Evolutionary conservation across 2,888 invertebrate genomes (phyloP), one percentile per base, ranked within the genome.

Genomic region (Drosophila mimetica): DNA sequence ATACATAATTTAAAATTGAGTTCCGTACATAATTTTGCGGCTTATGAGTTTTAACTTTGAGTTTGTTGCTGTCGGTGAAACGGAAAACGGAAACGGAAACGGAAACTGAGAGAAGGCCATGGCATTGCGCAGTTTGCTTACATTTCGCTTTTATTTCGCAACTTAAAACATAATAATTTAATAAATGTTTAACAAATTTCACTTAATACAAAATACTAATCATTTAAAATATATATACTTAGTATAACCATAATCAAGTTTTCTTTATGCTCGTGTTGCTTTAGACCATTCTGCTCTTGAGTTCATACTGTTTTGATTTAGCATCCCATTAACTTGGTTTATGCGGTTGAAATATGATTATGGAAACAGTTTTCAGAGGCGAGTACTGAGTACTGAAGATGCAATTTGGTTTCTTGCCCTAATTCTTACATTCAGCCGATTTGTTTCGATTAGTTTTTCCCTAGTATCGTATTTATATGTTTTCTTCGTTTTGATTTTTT

Each of bases 181-280:
- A 82, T 88, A 82, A 82, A 88, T 86, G 88, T 83, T 86, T 88
- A 88, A 83, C 84, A 86, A 88, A 88, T 83, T 88, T 83, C 76
- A 86, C 84, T 88, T 83, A 86, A 77, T 88, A 83, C 84, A 88
- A 83, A 86, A 88, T 86, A 88, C 88, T 83, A 83, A 81, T 85
- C 81, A 80, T 84, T 84, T 84, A 84, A 84, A 84, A 85, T 77
- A 83, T 87, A 79, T 83, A 71, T 74, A 75, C 85, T 79, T 83
- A 86, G 77, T 82, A 84, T 87, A 84, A 88, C 86, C 86, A 88
- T 77, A 88, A 88, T 88, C 81, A 88, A 80, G 75, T 76, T 88
- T 76, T 73, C 58, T 79, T 82, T 79, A 63, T 66, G 75, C 59
- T 64, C 58, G 61, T 64, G 61, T 63, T 25, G 59, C 55, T 48